Evolutionary conservation across 2,797 vertebrate species (phyloP).

Genomic region (Acipenser ruthenus): DNA sequence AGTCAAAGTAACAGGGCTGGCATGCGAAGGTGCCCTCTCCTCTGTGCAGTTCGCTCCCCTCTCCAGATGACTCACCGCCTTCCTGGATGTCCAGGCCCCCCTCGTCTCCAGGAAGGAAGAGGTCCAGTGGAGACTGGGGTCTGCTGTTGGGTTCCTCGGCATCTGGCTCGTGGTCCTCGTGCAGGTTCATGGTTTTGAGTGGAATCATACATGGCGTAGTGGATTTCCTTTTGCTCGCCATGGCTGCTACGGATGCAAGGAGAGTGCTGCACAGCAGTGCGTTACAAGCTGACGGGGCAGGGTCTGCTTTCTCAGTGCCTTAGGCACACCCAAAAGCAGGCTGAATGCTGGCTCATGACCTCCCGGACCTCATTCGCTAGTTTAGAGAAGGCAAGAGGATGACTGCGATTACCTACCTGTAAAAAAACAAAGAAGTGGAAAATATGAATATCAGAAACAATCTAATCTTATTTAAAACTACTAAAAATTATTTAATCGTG

Average conservation of each 20-base stretch:
- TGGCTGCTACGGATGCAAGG: slow-evolving; percentile 41
- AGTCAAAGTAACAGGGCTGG: slow-evolving; percentile 79
- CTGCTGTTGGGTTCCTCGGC: slow-evolving; percentile 59
- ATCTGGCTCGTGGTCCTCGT: slow-evolving; percentile 59
- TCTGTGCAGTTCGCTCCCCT: no score
- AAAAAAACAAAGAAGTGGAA: no score
- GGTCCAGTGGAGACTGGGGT: slow-evolving; percentile 37
- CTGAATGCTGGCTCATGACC: no score
- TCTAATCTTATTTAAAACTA: no score
- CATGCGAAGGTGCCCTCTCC: slow-evolving; percentile 72
- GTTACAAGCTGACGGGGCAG: slow-evolving; percentile 19
- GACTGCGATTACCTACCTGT: no score
- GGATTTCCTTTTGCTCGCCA: slow-evolving; percentile 98
- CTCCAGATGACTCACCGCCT: slow-evolving; percentile 31
- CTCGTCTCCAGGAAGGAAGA: slow-evolving; percentile 46
- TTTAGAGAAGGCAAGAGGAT: no score
- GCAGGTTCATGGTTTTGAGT: slow-evolving; percentile 63
- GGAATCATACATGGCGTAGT: slow-evolving; percentile 98
- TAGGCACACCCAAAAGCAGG: slow-evolving; percentile 29
- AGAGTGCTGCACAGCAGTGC: neutral
- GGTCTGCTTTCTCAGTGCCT: slow-evolving; percentile 42
- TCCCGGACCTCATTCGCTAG: no score
- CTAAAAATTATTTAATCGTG: no score
- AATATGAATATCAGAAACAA: no score
- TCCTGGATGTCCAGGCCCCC: slow-evolving; percentile 35